Base-by-base conservation (phyloP, 2,797 vertebrate genomes). In the Nyctibius grandis region DNA sequence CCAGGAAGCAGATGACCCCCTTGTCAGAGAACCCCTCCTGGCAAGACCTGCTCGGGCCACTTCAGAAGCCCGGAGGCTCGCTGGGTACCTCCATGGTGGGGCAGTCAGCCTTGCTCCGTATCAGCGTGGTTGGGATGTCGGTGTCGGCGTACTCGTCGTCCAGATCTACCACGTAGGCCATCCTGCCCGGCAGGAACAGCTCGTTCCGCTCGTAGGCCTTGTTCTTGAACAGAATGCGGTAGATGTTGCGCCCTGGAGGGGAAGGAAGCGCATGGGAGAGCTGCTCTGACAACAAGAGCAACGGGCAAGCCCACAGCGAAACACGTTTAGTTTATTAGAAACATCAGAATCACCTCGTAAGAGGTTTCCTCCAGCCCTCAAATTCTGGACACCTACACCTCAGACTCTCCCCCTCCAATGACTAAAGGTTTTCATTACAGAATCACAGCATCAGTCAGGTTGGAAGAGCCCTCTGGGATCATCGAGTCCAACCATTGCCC, bases 91-190 rank as follows among this genome's bases (percentile, higher is more conserved):
- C 99, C 99, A 99, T 99, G 77, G 99, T 99, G 74, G 99, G 99
- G 57, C 99, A 99, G 98, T 99, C 99, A 1, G 99, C 99, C 89
- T 99, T 99, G 98, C 99, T 99, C 78, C 99, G 98, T 89, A 99
- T 99, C 87, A 99, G 98, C 0, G 99, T 99, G 5, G 99, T 99
- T 1, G 99, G 99, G 77, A 99, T 99, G 88, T 99, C 99, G 0
- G 99, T 99, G 96, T 99, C 99, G 0, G 99, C 99, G 6, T 99
- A 99, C 67, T 99, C 99, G 3, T 99, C 99, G 2, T 99, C 99
- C 95, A 99, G 97, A 91, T 99, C 99, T 6, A 99, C 99, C 85
- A 99, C 99, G 2, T 99, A 99, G 9, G 99, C 99, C 99, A 99
- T 99, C 48, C 99, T 97, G 7, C 99, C 99, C 0, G 99, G 99